Evolutionary conservation across 2,113 vertebrate species (phyloP).

Genomic region (Ginglymostoma cirratum): DNA sequence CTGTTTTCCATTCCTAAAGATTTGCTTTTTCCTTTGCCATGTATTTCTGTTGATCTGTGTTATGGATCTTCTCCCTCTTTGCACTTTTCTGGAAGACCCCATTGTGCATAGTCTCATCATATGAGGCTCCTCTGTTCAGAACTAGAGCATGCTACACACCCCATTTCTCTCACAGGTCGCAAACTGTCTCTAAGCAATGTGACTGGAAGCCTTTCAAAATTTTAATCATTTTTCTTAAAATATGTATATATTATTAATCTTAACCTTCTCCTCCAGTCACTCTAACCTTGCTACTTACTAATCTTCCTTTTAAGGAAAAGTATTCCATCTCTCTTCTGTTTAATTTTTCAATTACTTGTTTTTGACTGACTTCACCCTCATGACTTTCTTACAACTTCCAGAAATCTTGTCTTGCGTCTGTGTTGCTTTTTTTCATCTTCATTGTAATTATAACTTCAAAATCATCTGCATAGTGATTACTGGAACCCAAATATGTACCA

Average conservation of each 20-base stretch:
- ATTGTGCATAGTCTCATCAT: background rate
- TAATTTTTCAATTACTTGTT: background rate
- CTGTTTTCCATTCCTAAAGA: background rate
- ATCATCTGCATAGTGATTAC: no score
- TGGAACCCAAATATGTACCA: background rate
- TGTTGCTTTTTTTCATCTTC: background rate
- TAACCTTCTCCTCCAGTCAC: background rate
- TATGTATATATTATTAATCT: background rate
- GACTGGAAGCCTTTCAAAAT: background rate
- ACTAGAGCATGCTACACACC: background rate
- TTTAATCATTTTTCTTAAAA: background rate
- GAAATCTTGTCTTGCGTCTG: background rate
- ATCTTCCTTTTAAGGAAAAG: background rate
- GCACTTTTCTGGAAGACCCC: background rate
- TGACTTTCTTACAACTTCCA: background rate
- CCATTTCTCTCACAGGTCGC: background rate
- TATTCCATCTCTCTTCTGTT: background rate
- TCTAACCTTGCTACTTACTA: background rate
- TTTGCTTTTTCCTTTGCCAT: background rate
- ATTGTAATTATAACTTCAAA: background rate
- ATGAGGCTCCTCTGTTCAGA: background rate
- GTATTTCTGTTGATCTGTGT: background rate
- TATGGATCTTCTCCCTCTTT: background rate
- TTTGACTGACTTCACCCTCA: background rate
- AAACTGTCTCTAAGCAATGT: background rate